These are phyloP conservation scores for Athalia circularis DNA, from an alignment of 2,888 invertebrate species.

Conservation along the genomic window DNA sequence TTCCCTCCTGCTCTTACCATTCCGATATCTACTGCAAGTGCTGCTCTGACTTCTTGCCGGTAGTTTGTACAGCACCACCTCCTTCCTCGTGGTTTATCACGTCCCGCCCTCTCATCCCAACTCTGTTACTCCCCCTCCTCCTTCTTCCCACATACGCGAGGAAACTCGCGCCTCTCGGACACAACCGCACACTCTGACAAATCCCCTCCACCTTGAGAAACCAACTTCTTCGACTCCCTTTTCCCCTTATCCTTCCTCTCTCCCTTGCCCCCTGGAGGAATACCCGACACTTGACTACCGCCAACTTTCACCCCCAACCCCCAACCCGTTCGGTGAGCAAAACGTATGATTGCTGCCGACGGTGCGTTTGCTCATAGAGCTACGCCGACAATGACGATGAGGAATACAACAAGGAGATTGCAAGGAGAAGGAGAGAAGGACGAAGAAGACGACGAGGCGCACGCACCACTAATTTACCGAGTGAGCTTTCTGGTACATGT, in stretches of 20 bases:
- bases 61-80: conserved; percentile 68
- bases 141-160: conserved; percentile 62
- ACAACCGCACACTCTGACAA: conserved; percentile 72
- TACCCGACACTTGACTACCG: conserved; percentile 64
- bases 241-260: conserved; percentile 68
- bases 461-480: conserved; percentile 33
- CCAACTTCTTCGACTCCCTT: conserved; percentile 73
- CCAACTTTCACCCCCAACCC: conserved; percentile 47
- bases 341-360: conserved; percentile 42
- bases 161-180: conserved; percentile 68
- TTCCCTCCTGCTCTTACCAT: conserved; percentile 2
- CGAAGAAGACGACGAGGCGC: conserved; percentile 34
- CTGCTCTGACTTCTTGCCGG: conserved; percentile 71
- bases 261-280: conserved; percentile 68
- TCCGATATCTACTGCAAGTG: too few species aligned
- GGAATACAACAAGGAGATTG: not conserved
- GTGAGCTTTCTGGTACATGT: too few species aligned
- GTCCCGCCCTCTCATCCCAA: conserved; percentile 41
- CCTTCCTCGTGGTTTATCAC: conserved; percentile 50
- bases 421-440: conserved; percentile 13
- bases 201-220: conserved; percentile 58
- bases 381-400: conserved; percentile 35
- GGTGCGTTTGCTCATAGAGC: conserved; percentile 38
- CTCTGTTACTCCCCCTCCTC: conserved; percentile 74
- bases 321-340: conserved; percentile 24